Evolutionary conservation across 2,888 invertebrate species (phyloP).

Genomic region (Himalopsyche japonica): DNA sequence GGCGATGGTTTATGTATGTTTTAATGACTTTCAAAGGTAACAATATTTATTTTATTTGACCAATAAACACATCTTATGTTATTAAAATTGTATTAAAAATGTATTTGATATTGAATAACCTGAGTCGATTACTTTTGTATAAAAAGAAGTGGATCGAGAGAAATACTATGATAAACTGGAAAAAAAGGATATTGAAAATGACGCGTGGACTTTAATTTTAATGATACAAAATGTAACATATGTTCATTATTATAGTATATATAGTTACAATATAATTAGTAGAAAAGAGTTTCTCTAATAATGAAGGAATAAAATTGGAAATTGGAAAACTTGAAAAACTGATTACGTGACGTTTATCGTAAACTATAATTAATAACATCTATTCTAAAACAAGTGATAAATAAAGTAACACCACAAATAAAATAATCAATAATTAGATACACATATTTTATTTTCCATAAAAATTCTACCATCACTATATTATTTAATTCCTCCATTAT

Average conservation of each 20-base stretch:
- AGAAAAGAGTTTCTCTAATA: neutral
- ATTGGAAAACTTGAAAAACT: neutral
- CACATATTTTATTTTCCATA: constrained; percentile 58
- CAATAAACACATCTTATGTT: neutral
- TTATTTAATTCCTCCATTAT: constrained; percentile 13
- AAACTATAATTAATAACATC: neutral
- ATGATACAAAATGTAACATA: neutral
- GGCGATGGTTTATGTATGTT: constrained; percentile 21
- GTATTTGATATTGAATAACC: neutral
- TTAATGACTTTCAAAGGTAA: constrained; percentile 20
- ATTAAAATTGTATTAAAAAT: neutral
- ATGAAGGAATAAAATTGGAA: neutral
- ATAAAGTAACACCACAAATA: constrained; percentile 25
- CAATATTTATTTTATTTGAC: constrained; percentile 1
- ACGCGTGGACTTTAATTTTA: neutral
- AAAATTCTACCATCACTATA: constrained; percentile 63
- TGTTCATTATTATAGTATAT: neutral
- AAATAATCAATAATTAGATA: constrained; percentile 17
- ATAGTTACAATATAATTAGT: neutral
- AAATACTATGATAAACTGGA: neutral
- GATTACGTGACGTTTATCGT: neutral
- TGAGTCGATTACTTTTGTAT: neutral
- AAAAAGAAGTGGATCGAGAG: neutral
- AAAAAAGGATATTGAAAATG: neutral
- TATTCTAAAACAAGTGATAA: constrained; percentile 6